Base-by-base conservation (phyloP, 2,113 vertebrate genomes). In the Shinisaurus crocodilurus region DNA sequence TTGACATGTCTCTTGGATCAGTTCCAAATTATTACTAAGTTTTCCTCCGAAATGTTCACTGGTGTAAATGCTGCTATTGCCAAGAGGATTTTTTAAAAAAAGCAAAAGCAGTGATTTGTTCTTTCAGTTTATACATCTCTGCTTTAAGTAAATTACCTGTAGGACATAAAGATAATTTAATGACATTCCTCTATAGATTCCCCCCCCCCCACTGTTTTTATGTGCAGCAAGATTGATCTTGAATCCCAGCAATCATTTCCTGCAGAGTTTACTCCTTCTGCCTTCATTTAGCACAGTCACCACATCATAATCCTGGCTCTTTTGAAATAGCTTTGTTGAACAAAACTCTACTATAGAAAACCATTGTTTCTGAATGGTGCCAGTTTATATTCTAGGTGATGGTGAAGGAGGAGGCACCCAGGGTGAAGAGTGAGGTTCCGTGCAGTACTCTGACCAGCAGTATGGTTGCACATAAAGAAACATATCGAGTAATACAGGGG, bases 121-220 rank as follows among this genome's bases (percentile, higher is more conserved):
- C 45, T 79, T 91, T 89, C 65, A 29, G 34, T 86, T 45, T 67
- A 76, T 37, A 3, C 83, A 27, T 2, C n/a, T 93, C 90, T 65
- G 81, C 88, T 89, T 91, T 81, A 50, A 60, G 43, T 75, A 91
- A 43, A 81, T 69, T 37, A 87, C 2, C 83, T 4, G 5, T 88
- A 88, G 32, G 90, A 92, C 94, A 94, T 92, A 94, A 88, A 90
- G 72, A 92, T 94, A 91, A 92, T 92, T 88, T 91, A 94, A 91
- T 93, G 87, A 82, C 91, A 94, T 91, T 75, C 40, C 91, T 95
- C 83, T 89, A 91, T 94, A 48, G 93, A 92, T 79, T 40, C 91
- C 40, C 83, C 29, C 80, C n/a, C n/a, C n/a, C n/a, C 29, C 40
- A 63, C 1, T 94, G 6, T 94, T 94, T 94, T 92, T 93, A 92